Base-by-base conservation (phyloP, 2,888 invertebrate species). In the Lamproptera curius region DNA sequence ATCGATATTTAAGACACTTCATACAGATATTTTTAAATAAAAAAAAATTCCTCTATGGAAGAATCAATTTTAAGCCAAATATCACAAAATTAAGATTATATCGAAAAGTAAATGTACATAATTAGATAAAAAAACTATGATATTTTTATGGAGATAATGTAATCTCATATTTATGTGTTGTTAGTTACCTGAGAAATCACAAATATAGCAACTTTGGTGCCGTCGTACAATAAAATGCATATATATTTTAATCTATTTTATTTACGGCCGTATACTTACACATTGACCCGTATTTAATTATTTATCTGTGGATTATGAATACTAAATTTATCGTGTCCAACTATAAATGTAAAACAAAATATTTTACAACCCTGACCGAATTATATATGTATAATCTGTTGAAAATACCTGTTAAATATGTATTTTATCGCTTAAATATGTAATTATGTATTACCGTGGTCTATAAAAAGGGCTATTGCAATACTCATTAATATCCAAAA, bases 161-260 rank as follows among this genome's bases (percentile, higher is more conserved):
- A 83, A 81, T 81, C 79, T 81, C 78, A 73, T 68, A 63, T 57
- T 57, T 55, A 55, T 61, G 52, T 67, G 65, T 70, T 74, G 62
- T 76, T 76, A 80, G 81, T 82, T 81, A 82, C 80, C 83, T 73
- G 66, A 67, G 57, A 62, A 73, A 76, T 76, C 76, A 79, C 76
- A 77, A 80, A 57, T 51, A 48, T 56, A 51, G 54, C 56, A 67
- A 64, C 68, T 61, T 73, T 73, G 79, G 79, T 81, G 80, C 80
- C 67, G 62, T 56, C 62, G 58, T n/a, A n/a, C n/a, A n/a, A n/a
- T n/a, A n/a, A n/a, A n/a, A n/a, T n/a, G n/a, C n/a, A n/a, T n/a
- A n/a, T n/a, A n/a, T n/a, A n/a, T n/a, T n/a, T n/a, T 40, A 40
- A 20, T 38, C 36, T 33, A 33, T 10, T 45, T 33, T 10, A 13